Conservation (phyloP, 2,888 invertebrate species). For the Dolichomitus sp. region DNA sequence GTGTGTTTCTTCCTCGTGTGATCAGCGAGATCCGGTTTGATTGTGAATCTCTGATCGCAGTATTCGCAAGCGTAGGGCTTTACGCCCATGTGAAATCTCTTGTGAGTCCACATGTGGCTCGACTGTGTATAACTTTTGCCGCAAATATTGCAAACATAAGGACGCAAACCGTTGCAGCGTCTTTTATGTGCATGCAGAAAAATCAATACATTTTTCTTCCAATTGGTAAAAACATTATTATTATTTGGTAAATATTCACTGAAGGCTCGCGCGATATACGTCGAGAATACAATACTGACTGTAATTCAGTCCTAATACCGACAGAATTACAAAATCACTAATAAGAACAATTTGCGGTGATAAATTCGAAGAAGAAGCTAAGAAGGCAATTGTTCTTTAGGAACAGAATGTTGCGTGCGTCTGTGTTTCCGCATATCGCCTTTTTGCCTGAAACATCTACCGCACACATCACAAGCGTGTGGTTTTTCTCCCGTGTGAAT, state of each 20-base stretch:
- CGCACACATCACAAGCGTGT: slow-evolving; percentile 81
- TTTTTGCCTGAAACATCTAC: slow-evolving; percentile 81
- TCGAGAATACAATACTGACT: neutral
- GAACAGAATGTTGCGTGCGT: slow-evolving; percentile 74
- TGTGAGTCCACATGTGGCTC: slow-evolving; percentile 90
- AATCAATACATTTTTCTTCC: neutral
- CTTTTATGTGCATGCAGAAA: slow-evolving; percentile 78
- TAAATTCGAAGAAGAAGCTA: neutral
- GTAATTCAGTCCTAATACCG: neutral
- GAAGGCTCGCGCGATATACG: neutral
- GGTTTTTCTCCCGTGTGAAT: slow-evolving; percentile 87
- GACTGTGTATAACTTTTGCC: slow-evolving; percentile 87
- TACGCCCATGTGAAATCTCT: slow-evolving; percentile 90
- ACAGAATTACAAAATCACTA: neutral
- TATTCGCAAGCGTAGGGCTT: slow-evolving; percentile 89
- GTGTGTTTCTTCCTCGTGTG: slow-evolving; percentile 90
- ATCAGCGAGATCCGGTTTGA: slow-evolving; percentile 89
- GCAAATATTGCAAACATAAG: slow-evolving; percentile 81
- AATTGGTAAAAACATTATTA: neutral
- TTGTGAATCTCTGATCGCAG: slow-evolving; percentile 89
- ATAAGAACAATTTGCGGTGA: neutral
- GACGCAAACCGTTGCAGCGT: slow-evolving; percentile 80
- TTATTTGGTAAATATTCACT: neutral
- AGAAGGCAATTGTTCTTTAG: slow-evolving; percentile 47
- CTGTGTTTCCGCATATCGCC: slow-evolving; percentile 82